Base-by-base conservation (phyloP, 2,888 invertebrate genomes). In the Tuta absoluta region DNA sequence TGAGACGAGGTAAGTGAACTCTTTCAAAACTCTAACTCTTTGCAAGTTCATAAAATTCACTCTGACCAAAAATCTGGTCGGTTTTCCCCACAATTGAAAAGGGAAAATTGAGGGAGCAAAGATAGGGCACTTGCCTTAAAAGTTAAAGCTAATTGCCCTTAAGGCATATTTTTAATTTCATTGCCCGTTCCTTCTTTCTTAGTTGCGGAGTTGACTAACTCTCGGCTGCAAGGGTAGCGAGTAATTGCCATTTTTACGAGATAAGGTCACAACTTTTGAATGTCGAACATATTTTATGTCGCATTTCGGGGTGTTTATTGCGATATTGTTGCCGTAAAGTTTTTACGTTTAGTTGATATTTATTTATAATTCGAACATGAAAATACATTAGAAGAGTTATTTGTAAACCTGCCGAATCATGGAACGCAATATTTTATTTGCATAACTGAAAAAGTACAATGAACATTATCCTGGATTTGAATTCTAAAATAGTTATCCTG, bases 111-210 rank as follows among this genome's bases (percentile, higher is more conserved):
- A 81, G 81, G 81, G 87, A 87, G 75, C 74, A 77, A 77, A 85
- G 90, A 91, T 89, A 92, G 89, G 90, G 89, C 89, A 90, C 88
- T 90, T 90, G 86, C 89, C 87, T 90, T 89, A 89, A 91, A 91
- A 91, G 91, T 91, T 91, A 86, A 89, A 87, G 90, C 92, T 92
- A 92, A 92, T 92, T 92, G 91, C 92, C 92, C 92, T 91, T 91
- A 92, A 92, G 92, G 92, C 92, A 92, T 92, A 92, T 92, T 92
- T 92, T 92, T 92, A 92, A 92, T 92, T 92, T 92, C 92, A 92
- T 92, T 92, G 91, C 88, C 84, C 87, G 85, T 86, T 89, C 84
- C 83, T 90, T 83, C 86, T 88, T 87, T 88, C 85, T 86, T 85
- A 86, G 87, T 87, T 88, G 84, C 84, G 81, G 87, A 89, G 87